Percentiles rank a stretch among this genome's conserved stretches.
Conservation (phyloP, 2,888 invertebrate species). For the Carcina quercana region DNA sequence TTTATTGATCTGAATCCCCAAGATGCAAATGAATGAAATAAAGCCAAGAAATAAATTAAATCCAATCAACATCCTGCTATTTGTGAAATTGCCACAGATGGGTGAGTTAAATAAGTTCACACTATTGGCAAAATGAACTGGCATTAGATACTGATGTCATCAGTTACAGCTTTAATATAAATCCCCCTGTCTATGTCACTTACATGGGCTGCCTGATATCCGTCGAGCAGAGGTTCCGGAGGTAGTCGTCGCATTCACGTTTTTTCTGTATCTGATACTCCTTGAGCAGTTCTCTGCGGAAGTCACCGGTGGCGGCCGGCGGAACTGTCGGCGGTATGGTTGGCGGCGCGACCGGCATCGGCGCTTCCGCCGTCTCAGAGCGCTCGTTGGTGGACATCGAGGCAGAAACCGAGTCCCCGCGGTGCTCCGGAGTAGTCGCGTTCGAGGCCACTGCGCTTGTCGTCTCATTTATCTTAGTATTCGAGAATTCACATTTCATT, state of each 20-base stretch:
- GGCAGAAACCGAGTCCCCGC: constrained; percentile 78
- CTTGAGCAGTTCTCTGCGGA: constrained; percentile 81
- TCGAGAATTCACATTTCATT: constrained; percentile 40
- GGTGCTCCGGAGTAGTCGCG: constrained; percentile 81
- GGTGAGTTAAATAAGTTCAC: too few species aligned
- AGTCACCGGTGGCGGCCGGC: constrained; percentile 43
- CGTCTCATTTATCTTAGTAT: constrained; percentile 37
- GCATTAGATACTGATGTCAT: too few species aligned
- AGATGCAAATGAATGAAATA: not conserved
- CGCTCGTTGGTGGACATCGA: constrained; percentile 77
- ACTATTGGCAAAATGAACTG: too few species aligned
- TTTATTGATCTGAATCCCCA: too few species aligned
- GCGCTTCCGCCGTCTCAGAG: constrained; percentile 42
- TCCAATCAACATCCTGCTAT: not conserved
- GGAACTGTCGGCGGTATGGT: constrained; percentile 24
- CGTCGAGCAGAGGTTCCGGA: constrained; percentile 57
- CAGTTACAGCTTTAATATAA: too few species aligned
- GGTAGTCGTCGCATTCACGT: constrained; percentile 69
- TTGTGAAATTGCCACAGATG: too few species aligned
- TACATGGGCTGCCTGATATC: constrained; percentile 54
- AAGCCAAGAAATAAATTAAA: not conserved
- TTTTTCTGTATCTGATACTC: constrained; percentile 88
- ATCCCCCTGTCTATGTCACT: constrained; percentile 25
- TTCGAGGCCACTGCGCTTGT: constrained; percentile 54
- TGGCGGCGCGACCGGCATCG: constrained; percentile 39